Percentiles rank a stretch among this genome's conserved stretches.
Conservation (phyloP, 2,797 vertebrate species). For the Simalia tracyae region DNA sequence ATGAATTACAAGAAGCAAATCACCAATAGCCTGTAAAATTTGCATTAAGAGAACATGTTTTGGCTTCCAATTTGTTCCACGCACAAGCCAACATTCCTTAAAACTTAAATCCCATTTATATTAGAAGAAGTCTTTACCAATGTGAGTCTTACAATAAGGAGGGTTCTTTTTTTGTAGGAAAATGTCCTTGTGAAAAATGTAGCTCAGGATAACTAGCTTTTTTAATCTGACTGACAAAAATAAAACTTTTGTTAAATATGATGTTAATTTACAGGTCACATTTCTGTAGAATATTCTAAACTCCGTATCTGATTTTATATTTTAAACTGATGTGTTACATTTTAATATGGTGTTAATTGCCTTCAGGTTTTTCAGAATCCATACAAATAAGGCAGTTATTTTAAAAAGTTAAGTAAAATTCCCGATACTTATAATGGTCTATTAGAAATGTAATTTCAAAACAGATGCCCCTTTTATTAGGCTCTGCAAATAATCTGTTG, state of each 20-base stretch:
- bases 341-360: too few relatives aligned
- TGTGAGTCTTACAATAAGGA: not conserved
- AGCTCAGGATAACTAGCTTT: not conserved
- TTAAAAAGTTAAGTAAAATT: not conserved
- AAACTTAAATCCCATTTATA: not conserved
- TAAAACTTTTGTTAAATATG: not conserved
- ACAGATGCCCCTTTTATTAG: not conserved
- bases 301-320: not conserved
- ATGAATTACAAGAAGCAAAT: not conserved
- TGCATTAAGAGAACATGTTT: not conserved
- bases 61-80: not conserved
- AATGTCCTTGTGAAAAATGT: not conserved
- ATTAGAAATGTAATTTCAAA: not conserved
- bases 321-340: not conserved
- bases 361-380: not conserved
- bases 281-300: not conserved
- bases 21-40: not conserved
- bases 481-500: not conserved
- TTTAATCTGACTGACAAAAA: not conserved
- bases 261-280: not conserved
- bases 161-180: not conserved
- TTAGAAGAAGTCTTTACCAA: not conserved
- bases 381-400: too few relatives aligned
- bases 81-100: not conserved
- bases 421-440: not conserved